Percentiles rank a stretch among this genome's conserved stretches.
Evolutionary conservation across 2,888 invertebrate genomes (phyloP).

Genomic region (Clunio marinus): DNA sequence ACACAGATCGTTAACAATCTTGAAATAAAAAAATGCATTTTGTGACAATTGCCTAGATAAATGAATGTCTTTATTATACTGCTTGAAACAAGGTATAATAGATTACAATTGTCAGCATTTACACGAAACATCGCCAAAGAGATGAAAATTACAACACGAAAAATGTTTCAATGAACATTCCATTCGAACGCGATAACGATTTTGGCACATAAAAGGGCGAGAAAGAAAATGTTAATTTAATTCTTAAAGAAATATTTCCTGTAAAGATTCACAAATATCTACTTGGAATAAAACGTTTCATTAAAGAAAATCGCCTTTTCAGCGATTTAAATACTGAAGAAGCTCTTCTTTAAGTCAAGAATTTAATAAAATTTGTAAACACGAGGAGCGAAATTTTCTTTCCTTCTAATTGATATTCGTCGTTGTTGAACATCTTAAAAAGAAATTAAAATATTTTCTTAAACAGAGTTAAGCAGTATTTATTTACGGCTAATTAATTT

Average conservation of each 20-base stretch:
- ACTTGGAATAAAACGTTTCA: too few relatives aligned
- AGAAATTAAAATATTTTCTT: conserved; percentile 21
- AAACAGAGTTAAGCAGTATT: not conserved
- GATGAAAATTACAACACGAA: conserved; percentile 26
- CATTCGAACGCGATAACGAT: not conserved
- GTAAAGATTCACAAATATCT: not conserved
- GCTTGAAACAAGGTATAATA: not conserved
- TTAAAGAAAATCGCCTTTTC: not conserved
- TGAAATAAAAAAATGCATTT: conserved; percentile 21
- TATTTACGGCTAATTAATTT: conserved; percentile 38
- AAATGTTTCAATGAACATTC: conserved; percentile 30
- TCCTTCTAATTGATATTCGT: not conserved
- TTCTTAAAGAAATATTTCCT: conserved; percentile 1
- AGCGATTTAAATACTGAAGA: too few relatives aligned
- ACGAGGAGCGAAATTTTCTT: too few relatives aligned
- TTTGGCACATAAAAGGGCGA: conserved; percentile 6
- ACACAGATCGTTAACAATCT: conserved; percentile 4
- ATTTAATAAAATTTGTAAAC: too few relatives aligned
- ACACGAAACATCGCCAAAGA: conserved; percentile 4
- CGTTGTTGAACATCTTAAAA: conserved; percentile 20
- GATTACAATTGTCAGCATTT: conserved; percentile 21
- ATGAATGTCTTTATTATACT: conserved; percentile 31
- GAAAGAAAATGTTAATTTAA: conserved; percentile 23
- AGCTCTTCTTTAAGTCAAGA: too few relatives aligned
- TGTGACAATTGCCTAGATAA: conserved; percentile 31